Conservation (phyloP, 2,888 invertebrate species). For the Lampropteryx suffumata region DNA sequence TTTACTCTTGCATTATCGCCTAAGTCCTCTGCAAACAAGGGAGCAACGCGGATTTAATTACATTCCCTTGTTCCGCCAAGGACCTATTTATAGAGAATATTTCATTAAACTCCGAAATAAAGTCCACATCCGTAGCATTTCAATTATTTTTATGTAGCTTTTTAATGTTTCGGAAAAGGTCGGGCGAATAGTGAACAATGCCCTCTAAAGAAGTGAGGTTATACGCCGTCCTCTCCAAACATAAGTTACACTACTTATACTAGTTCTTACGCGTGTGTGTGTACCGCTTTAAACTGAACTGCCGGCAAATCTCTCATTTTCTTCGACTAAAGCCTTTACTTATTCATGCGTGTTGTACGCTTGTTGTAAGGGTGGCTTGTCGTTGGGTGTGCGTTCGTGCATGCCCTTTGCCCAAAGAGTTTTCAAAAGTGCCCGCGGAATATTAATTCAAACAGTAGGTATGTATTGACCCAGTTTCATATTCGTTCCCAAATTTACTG, state of each 20-base stretch:
- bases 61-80: constrained; percentile 39
- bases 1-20: constrained; percentile 57
- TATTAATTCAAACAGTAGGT: constrained; percentile 20
- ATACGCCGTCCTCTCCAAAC: constrained; percentile 46
- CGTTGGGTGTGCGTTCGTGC: constrained; percentile 27
- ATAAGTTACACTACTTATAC: constrained; percentile 37
- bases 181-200: constrained; percentile 43
- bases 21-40: constrained; percentile 60
- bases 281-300: constrained; percentile 55
- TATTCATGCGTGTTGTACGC: constrained; percentile 52
- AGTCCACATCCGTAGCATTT: constrained; percentile 25
- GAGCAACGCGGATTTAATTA: constrained; percentile 57
- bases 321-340: constrained; percentile 56
- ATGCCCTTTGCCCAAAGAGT: constrained; percentile 22
- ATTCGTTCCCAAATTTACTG: constrained; percentile 3
- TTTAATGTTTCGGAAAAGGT: constrained; percentile 41
- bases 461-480: constrained; percentile 17
- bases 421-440: constrained; percentile 17
- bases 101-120: constrained; percentile 27
- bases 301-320: constrained; percentile 56
- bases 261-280: too few relatives aligned
- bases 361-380: constrained; percentile 45
- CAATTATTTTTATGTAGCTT: constrained; percentile 40
- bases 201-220: constrained; percentile 28
- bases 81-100: constrained; percentile 49